phyloP scores from a whole-genome alignment of 2,113 vertebrate genomes.

The Halichoerus grypus region DNA sequence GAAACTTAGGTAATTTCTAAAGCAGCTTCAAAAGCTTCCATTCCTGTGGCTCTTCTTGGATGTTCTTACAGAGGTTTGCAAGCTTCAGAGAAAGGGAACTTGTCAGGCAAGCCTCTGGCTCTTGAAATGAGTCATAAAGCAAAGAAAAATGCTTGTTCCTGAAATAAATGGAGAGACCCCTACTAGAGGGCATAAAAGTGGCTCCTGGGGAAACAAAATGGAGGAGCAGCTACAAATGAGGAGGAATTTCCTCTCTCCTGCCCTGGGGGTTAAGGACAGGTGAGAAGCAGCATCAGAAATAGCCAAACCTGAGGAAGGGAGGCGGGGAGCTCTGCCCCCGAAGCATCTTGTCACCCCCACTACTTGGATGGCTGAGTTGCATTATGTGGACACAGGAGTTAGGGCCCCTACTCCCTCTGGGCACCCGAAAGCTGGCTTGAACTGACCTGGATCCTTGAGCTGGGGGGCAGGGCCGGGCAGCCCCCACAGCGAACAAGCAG shows the following conservation, averaged over 20 bases:
- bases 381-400: neutral
- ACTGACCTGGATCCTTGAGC: neutral
- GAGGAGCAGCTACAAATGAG: neutral
- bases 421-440: neutral
- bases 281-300: neutral
- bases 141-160: constrained; percentile 46
- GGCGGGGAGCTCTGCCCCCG: too few species aligned
- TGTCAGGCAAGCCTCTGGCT: constrained; percentile 42
- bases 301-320: neutral
- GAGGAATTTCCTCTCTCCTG: neutral
- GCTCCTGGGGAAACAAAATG: neutral
- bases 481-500: fast-evolving
- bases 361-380: neutral
- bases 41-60: constrained; percentile 54
- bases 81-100: constrained; percentile 9
- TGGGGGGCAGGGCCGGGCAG: neutral
- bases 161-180: constrained; percentile 20
- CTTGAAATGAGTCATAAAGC: constrained; percentile 63
- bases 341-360: neutral
- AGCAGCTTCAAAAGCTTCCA: constrained; percentile 74
- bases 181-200: neutral
- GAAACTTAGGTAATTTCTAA: constrained; percentile 83
- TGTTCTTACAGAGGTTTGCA: constrained; percentile 65
- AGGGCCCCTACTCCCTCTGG: too few species aligned
- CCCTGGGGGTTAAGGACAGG: neutral